Percentiles rank a stretch among this genome's conserved stretches.
Evolutionary conservation across 2,113 vertebrate species (phyloP).

Genomic region (Oxyruncus cristatus): DNA sequence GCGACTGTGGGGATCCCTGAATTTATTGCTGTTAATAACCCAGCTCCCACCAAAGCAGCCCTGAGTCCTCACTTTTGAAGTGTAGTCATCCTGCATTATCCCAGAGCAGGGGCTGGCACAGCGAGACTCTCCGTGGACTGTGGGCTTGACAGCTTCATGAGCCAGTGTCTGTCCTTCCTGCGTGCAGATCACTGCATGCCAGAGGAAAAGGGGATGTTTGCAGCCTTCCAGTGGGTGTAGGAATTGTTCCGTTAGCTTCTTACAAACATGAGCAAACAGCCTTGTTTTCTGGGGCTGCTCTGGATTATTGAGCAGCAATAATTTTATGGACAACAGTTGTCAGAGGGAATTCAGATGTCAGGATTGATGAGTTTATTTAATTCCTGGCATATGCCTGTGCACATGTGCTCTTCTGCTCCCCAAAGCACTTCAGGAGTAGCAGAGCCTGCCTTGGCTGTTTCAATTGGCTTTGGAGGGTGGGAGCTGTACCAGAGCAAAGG

Average conservation of each 20-base stretch:
- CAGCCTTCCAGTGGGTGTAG: not conserved
- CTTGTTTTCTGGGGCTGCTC: slow-evolving; percentile 29
- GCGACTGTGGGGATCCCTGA: not conserved
- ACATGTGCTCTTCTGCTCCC: not conserved
- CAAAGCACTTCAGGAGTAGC: not conserved
- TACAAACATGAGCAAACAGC: not conserved
- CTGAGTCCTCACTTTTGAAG: not conserved
- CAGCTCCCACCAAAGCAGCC: not conserved
- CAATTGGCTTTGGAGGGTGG: not conserved
- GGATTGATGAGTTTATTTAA: slow-evolving; percentile 23
- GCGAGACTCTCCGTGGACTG: not conserved
- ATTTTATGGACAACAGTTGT: slow-evolving; percentile 35
- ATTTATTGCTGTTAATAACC: not conserved
- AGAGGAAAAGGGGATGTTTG: not conserved
- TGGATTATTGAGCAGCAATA: slow-evolving; percentile 8
- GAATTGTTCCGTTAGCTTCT: slow-evolving; percentile 3
- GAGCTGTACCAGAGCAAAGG: not conserved
- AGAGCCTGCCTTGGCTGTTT: not conserved
- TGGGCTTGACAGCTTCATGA: not conserved
- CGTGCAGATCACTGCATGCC: not conserved
- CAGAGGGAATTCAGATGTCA: not conserved
- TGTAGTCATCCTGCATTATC: not conserved
- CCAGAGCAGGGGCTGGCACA: not conserved
- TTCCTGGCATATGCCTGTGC: not conserved
- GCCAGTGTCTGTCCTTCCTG: not conserved